A percentile compares a stretch with the other conserved stretches of the same genome.
phyloP scores from a whole-genome alignment of 2,888 invertebrate species.

The Caenorhabditis afra region DNA sequence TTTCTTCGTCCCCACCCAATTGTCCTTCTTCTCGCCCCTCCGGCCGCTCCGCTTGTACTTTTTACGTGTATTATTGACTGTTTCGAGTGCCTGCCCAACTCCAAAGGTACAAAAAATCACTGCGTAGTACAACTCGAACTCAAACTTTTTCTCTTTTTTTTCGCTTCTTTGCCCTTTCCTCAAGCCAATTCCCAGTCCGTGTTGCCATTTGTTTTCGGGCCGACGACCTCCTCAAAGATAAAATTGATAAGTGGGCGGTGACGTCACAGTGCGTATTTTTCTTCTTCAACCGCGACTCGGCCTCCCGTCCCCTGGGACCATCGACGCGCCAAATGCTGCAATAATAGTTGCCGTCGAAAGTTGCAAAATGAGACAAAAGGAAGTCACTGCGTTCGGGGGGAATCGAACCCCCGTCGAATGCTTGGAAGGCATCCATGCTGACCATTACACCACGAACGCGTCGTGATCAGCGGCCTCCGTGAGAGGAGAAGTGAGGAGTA shows the following conservation, averaged over 20 bases:
- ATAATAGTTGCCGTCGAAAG: slow-evolving; percentile 31
- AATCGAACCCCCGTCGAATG: slow-evolving; percentile 71
- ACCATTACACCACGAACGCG: neutral
- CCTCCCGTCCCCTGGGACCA: slow-evolving; percentile 33
- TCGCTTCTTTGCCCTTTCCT: neutral
- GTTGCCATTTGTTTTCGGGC: slow-evolving; percentile 9
- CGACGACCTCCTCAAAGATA: slow-evolving; percentile 26
- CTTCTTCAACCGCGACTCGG: slow-evolving; percentile 39
- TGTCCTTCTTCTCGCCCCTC: slow-evolving; percentile 6
- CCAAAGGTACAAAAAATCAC: slow-evolving; percentile 20
- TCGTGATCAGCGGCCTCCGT: neutral
- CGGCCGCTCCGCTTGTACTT: slow-evolving; percentile 4
- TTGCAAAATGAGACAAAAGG: slow-evolving; percentile 7
- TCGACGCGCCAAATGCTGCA: slow-evolving; percentile 31
- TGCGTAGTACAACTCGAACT: neutral
- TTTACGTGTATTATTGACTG: slow-evolving; percentile 17
- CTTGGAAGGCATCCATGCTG: slow-evolving; percentile 67
- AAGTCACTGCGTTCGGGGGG: slow-evolving; percentile 63
- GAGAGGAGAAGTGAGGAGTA: neutral
- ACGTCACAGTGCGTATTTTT: slow-evolving; percentile 46
- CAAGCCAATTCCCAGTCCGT: slow-evolving; percentile 10
- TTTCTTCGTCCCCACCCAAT: slow-evolving; percentile 16
- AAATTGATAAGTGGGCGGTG: slow-evolving; percentile 46
- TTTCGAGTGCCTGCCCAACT: slow-evolving; percentile 11
- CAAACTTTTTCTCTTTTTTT: neutral